Conservation (phyloP, 2,888 invertebrate species). For the Chloroclystis v-ata region DNA sequence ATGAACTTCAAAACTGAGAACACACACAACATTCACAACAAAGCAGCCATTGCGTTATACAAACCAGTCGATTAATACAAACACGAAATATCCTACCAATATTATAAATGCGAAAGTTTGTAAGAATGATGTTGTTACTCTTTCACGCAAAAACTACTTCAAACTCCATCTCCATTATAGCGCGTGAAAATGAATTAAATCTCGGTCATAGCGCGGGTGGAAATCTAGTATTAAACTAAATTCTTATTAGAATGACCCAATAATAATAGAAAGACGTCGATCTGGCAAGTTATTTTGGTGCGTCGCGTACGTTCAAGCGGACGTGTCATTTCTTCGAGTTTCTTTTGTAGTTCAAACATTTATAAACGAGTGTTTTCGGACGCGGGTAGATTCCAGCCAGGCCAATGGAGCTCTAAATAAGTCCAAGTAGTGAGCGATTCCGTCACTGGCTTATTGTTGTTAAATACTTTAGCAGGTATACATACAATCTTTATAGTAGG, state of each 20-base stretch:
- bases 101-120: too few relatives aligned
- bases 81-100: too few relatives aligned
- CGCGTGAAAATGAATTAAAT: too few relatives aligned
- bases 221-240: too few relatives aligned
- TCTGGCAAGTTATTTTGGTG: slow-evolving; percentile 50
- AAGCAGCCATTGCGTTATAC: too few relatives aligned
- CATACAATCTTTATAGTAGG: too few relatives aligned
- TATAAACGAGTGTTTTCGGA: slow-evolving; percentile 17
- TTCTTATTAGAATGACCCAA: slow-evolving; percentile 23
- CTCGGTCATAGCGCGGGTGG: too few relatives aligned
- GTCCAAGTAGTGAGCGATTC: not conserved
- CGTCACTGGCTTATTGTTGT: not conserved
- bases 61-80: not conserved
- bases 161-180: too few relatives aligned
- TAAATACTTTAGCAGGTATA: not conserved
- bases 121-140: too few relatives aligned
- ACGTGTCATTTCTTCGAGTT: slow-evolving; percentile 52
- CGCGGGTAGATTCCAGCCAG: slow-evolving; percentile 14
- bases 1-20: slow-evolving; percentile 30
- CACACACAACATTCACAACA: slow-evolving; percentile 17
- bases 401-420: slow-evolving; percentile 10
- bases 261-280: slow-evolving; percentile 7
- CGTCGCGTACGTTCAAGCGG: slow-evolving; percentile 54
- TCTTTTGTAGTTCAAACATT: slow-evolving; percentile 47
- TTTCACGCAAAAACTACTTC: too few relatives aligned